Percentiles rank a stretch among this genome's conserved stretches.
Conservation (phyloP, 2,888 invertebrate genomes). For the Periphyllus acericola region DNA sequence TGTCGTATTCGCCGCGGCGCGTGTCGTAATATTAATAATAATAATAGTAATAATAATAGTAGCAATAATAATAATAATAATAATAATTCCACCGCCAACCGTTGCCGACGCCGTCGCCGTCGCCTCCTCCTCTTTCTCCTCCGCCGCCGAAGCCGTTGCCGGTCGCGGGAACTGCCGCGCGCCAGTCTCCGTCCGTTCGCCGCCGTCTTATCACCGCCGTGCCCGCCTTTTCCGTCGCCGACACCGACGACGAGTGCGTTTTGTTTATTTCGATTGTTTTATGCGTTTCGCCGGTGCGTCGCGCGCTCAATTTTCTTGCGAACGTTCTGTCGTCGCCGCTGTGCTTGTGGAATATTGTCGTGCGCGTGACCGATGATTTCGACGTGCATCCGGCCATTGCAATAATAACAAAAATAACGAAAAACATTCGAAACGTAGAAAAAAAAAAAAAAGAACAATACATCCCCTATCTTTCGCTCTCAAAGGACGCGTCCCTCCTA, state of each 20-base stretch:
- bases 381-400: not conserved
- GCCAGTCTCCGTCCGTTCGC: conserved; percentile 46
- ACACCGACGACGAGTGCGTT: conserved; percentile 25
- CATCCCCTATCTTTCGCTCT: not conserved
- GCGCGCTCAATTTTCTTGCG: not conserved
- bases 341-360: not conserved
- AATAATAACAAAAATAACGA: not conserved
- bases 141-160: not conserved
- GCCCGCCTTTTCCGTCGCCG: conserved; percentile 52
- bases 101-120: not conserved
- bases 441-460: not conserved
- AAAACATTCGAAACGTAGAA: not conserved
- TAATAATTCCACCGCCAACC: conserved; percentile 1
- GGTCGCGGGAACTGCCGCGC: conserved; percentile 25
- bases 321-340: not conserved
- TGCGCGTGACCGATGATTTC: not conserved
- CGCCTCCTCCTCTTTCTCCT: not conserved
- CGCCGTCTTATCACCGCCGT: conserved; percentile 23
- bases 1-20: conserved; percentile 35
- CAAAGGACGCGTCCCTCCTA: not conserved
- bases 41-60: conserved; percentile 42
- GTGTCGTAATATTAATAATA: conserved; percentile 48
- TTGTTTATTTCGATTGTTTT: not conserved
- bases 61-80: conserved; percentile 34
- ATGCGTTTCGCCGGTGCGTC: not conserved